Conservation (phyloP, 2,888 invertebrate genomes). For the Heliconius erato region DNA sequence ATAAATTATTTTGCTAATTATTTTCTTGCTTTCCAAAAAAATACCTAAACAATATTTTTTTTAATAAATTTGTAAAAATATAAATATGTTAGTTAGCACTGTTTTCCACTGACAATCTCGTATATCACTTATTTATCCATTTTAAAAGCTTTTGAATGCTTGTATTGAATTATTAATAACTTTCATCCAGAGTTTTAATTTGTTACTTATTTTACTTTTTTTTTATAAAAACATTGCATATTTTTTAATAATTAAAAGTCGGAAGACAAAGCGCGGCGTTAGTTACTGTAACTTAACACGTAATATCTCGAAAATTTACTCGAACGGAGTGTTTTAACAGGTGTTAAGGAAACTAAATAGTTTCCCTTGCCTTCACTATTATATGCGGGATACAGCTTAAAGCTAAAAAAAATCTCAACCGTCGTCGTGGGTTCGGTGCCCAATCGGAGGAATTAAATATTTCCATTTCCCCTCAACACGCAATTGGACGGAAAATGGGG, state of each 20-base stretch:
- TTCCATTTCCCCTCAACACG: background rate
- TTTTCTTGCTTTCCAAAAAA: too few species aligned
- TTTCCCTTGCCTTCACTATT: too few species aligned
- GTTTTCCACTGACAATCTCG: background rate
- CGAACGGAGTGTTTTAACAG: too few species aligned
- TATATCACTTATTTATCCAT: constrained; percentile 26
- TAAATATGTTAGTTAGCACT: background rate
- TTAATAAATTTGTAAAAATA: background rate
- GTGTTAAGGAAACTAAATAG: too few species aligned
- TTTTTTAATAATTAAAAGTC: background rate
- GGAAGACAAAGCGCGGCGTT: too few species aligned
- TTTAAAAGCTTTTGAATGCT: constrained; percentile 29
- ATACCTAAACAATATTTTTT: background rate
- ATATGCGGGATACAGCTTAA: too few species aligned
- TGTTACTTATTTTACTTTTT: constrained; percentile 6
- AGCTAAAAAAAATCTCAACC: background rate
- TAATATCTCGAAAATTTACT: too few species aligned
- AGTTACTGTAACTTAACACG: too few species aligned
- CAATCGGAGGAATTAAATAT: background rate
- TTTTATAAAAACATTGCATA: background rate
- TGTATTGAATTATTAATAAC: constrained; percentile 26
- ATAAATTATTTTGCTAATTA: too few species aligned
- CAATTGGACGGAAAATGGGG: background rate
- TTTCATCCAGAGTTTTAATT: constrained; percentile 14
- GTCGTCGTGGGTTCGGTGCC: background rate